A percentile compares a stretch with the other conserved stretches of the same genome.
These are phyloP conservation scores for Temnothorax longispinosus DNA, from an alignment of 1,140 invertebrate species.

Conservation along the genomic window DNA sequence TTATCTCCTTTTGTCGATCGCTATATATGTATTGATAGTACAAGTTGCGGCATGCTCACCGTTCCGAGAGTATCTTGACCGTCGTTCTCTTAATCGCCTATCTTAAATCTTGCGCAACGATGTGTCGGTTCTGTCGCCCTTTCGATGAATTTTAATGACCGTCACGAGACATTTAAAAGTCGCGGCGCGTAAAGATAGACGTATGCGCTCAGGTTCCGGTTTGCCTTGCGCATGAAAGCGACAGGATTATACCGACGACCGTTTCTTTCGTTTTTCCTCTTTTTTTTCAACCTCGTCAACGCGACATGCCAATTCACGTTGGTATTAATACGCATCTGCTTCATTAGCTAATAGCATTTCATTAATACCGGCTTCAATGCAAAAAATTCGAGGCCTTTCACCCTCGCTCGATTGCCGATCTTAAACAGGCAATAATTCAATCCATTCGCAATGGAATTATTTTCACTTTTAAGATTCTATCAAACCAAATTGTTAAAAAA, in stretches of 20 bases:
- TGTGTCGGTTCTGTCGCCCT: conserved; percentile 47
- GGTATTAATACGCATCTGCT: conserved; percentile 43
- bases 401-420: not conserved
- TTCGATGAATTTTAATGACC: conserved; percentile 59
- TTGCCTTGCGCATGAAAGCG: conserved; percentile 34
- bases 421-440: conserved; percentile 1
- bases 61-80: conserved; percentile 29
- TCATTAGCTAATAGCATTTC: conserved; percentile 23
- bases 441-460: conserved; percentile 13
- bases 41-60: conserved; percentile 6
- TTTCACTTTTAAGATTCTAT: not conserved
- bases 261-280: not conserved
- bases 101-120: conserved; percentile 61
- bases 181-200: conserved; percentile 37
- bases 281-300: conserved; percentile 2
- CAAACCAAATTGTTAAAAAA: not conserved
- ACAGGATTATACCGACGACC: not conserved
- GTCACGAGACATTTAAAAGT: conserved; percentile 36
- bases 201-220: conserved; percentile 40
- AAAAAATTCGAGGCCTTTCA: conserved; percentile 12
- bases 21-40: conserved; percentile 43
- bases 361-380: conserved; percentile 28
- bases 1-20: not conserved
- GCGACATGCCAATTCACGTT: conserved; percentile 22
- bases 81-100: conserved; percentile 46